Evolutionary conservation across 2,888 invertebrate genomes (phyloP), one percentile per base, ranked within the genome.

Genomic region (Dryococelus australis): DNA sequence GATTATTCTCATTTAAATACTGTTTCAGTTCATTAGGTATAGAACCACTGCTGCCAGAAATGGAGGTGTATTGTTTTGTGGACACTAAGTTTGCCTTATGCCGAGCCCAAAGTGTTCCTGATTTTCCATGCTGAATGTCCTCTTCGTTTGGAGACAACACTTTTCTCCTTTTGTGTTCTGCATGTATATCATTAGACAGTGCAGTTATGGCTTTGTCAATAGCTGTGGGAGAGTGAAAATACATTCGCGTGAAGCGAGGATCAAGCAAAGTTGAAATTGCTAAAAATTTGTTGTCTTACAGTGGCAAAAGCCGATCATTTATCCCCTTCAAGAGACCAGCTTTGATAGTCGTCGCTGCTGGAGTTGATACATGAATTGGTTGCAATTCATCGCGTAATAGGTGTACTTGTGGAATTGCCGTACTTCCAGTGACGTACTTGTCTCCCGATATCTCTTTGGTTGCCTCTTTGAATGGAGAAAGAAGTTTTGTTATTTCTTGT

Each of bases 371-470:
- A 84, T 81, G 89, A 43, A 86, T 88, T 88, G 90, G 89, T 85
- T 89, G 84, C 51, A 88, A 86, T 89, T 81, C 88, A 88, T 89
- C 87, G 28, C 13, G 27, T 86, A 89, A 81, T 85, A 90, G 89
- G 85, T 89, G 89, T 87, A 87, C n/a, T 87, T 90, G 85, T 13
- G 90, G 89, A 86, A 89, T 90, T 79, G 89, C 83, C 24, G 24
- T 5, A 88, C 90, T 90, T 87, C 90, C 85, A 85, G 89, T 90
- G 83, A 90, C 89, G 86, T 90, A 90, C 85, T 89, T 87, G 78
- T 87, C 90, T 84, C 90, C 90, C 87, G 90, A 90, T 87, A 90
- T 90, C 86, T 90, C 90, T 89, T 90, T 90, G 88, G 90, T 90
- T 87, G 89, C 90, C 89, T 90, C 84, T 87, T 90, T 90, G 79